phyloP scores from a whole-genome alignment of 2,888 invertebrate genomes.

The Drosophila tanythrix region DNA sequence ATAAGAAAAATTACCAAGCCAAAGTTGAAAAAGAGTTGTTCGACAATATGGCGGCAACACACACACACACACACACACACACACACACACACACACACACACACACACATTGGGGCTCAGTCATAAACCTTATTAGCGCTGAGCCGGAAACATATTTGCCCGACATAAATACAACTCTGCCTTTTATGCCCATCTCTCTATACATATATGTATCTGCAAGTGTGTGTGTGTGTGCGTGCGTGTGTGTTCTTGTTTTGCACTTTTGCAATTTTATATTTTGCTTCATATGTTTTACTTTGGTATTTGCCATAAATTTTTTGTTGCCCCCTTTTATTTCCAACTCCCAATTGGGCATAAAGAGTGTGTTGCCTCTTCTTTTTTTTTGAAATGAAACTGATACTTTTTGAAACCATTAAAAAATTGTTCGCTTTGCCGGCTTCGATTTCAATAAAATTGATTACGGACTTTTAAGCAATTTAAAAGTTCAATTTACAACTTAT shows the following conservation, averaged over 20 bases:
- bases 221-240: slow-evolving; percentile 3
- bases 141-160: slow-evolving; percentile 77
- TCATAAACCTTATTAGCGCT: slow-evolving; percentile 79
- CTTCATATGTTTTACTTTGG: slow-evolving; percentile 62
- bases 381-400: slow-evolving; percentile 15
- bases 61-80: slow-evolving; percentile 3
- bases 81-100: background rate
- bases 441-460: slow-evolving; percentile 1
- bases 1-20: slow-evolving; percentile 65
- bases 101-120: slow-evolving; percentile 37
- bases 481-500: background rate
- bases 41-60: slow-evolving; percentile 65
- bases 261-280: slow-evolving; percentile 70
- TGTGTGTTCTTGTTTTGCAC: slow-evolving; percentile 66
- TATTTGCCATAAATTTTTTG: slow-evolving; percentile 49
- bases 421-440: background rate
- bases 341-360: slow-evolving; percentile 19
- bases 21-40: slow-evolving; percentile 72
- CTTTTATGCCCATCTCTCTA: slow-evolving; percentile 53
- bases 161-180: slow-evolving; percentile 76
- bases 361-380: background rate
- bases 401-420: background rate
- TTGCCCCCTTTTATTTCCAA: slow-evolving; percentile 34
- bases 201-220: slow-evolving; percentile 9
- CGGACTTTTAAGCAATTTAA: background rate